Base-by-base conservation (phyloP, 2,888 invertebrate genomes). In the Acanthopleura granulata region DNA sequence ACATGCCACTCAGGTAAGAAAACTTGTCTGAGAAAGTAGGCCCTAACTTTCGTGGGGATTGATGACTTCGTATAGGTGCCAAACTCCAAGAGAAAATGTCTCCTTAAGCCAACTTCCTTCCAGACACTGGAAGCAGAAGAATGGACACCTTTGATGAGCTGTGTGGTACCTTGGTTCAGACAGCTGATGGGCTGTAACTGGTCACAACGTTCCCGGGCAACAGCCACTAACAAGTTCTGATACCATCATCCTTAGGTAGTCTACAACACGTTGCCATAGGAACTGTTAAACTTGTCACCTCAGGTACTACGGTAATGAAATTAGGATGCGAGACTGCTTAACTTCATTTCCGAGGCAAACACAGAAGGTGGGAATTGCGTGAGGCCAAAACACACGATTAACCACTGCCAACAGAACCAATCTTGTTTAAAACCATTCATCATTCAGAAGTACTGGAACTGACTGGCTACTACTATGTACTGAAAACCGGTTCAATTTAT, bases 261-360 rank as follows among this genome's bases (percentile, higher is more conserved):
- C 66, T 66, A 22, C 66, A 66, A 66, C 25, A 22, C 29, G 66
- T 66, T 66, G 66, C 66, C 25, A 66, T 66, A 66, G 66, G 14
- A 66, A 66, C 66, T 66, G 66, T 27, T 22, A 66, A 66, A 66
- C 22, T 66, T 66, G 66, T 66, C 66, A 66, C 66, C 25, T 66
- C 25, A 66, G 29, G 66, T 66, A 15, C 14, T 1, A 27, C 22
- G 66, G 29, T 66, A 66, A 66, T 66, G 66, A 66, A 66, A 66
- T 27, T 27, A 27, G 29, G 66, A 27, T 25, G 16, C 29, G 29
- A 15, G 22, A 22, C 57, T 22, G 22, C 57, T 18, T n/a, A 57
- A n/a, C 18, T 57, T 18, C 22, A 18, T 57, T 57, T 18, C 22
- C 57, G 22, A 57, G n/a, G 22, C 18, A 57, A 18, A 57, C 12